These are phyloP conservation scores for Australoheros scitulus DNA, from an alignment of 2,113 vertebrate species.

Conservation along the genomic window DNA sequence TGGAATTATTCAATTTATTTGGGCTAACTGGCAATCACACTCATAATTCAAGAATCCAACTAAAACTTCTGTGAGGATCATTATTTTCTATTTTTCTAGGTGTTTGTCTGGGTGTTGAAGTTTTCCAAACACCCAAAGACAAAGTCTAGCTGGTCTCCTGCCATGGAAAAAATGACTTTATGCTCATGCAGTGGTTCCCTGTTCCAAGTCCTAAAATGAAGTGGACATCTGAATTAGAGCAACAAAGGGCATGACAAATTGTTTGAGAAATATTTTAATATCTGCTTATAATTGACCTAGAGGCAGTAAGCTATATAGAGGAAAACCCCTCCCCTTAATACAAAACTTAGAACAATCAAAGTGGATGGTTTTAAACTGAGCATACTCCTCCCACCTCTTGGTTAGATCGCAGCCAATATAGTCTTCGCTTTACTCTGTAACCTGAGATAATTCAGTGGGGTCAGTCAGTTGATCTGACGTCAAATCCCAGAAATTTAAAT, in stretches of 20 bases:
- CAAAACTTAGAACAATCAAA: neutral
- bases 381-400: neutral
- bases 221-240: neutral
- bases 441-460: neutral
- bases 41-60: no score
- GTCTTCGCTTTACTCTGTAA: neutral
- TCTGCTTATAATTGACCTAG: neutral
- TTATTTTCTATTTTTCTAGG: neutral
- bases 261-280: rapidly evolving
- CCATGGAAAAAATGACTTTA: neutral
- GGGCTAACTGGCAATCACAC: conserved; percentile 26
- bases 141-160: neutral
- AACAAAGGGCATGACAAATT: neutral
- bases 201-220: rapidly evolving
- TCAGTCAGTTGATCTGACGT: no score
- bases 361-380: neutral
- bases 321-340: neutral
- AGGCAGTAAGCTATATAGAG: rapidly evolving
- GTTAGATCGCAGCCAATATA: neutral
- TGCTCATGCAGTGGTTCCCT: neutral
- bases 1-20: neutral
- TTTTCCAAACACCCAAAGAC: neutral
- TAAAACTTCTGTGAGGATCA: neutral
- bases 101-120: neutral
- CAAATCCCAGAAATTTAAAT: neutral